Evolutionary conservation across 2,888 invertebrate genomes (phyloP).

Genomic region (Archips xylosteana): DNA sequence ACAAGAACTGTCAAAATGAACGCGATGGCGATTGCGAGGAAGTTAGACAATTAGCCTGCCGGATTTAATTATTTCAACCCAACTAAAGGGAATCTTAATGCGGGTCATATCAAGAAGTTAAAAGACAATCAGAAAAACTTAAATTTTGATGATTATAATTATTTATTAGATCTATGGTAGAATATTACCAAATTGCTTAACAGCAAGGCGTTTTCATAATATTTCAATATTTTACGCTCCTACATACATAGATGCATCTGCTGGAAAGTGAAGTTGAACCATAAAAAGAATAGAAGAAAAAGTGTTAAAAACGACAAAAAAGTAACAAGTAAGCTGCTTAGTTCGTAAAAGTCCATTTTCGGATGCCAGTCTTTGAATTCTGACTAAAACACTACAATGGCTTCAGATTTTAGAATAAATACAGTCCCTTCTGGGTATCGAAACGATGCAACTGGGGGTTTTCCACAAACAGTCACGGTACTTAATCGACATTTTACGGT

Average conservation of each 20-base stretch:
- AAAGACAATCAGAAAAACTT: too few relatives aligned
- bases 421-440: constrained; percentile 14
- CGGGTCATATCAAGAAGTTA: too few relatives aligned
- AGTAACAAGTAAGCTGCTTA: constrained; percentile 15
- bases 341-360: constrained; percentile 5
- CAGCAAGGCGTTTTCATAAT: neutral
- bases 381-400: constrained; percentile 29
- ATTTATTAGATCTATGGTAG: too few relatives aligned
- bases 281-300: neutral
- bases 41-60: too few relatives aligned
- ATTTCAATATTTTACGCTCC: neutral
- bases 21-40: too few relatives aligned
- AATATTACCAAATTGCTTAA: too few relatives aligned
- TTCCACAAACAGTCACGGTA: neutral
- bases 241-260: neutral
- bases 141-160: too few relatives aligned
- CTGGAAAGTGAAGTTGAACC: neutral
- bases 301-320: constrained; percentile 17
- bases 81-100: too few relatives aligned
- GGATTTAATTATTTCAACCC: too few relatives aligned
- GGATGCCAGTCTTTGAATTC: constrained; percentile 17
- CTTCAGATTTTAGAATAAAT: constrained; percentile 34
- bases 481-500: neutral
- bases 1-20: too few relatives aligned
- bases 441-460: constrained; percentile 24